A percentile compares a stretch with the other conserved stretches of the same genome.
These are phyloP conservation scores for Hydra vulgaris DNA, from an alignment of 30 jellyfish, hydroid and myxozoan species.

Conservation along the genomic window DNA sequence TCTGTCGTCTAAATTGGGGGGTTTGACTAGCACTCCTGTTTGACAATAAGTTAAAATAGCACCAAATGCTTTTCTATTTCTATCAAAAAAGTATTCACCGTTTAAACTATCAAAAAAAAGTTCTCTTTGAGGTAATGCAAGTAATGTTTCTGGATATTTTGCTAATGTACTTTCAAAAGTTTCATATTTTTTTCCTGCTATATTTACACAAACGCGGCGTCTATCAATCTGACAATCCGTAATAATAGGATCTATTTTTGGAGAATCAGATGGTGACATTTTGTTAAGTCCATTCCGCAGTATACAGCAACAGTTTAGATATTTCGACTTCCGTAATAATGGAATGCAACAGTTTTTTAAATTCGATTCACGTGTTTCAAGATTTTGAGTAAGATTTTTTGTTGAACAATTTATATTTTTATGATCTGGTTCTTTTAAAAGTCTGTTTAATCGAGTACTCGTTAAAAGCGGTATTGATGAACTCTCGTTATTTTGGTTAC, in stretches of 20 bases:
- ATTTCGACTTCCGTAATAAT: background rate
- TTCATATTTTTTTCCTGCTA: conserved; percentile 78
- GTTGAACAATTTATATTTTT: background rate
- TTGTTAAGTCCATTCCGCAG: conserved; percentile 3
- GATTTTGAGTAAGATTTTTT: background rate
- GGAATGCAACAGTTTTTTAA: background rate
- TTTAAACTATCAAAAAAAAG: conserved; percentile 50
- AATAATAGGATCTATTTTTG: conserved; percentile 8
- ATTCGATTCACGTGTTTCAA: background rate
- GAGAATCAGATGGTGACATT: conserved; percentile 7
- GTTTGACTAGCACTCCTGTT: conserved; percentile 77
- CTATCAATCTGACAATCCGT: conserved; percentile 30
- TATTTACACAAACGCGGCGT: conserved; percentile 36
- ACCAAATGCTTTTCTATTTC: conserved; percentile 87
- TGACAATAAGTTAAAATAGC: conserved; percentile 89
- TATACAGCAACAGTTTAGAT: background rate
- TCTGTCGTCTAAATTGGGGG: conserved; percentile 82
- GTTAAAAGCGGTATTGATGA: background rate
- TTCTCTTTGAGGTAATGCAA: conserved; percentile 82
- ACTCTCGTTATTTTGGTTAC: background rate
- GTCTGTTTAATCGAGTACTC: background rate
- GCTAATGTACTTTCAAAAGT: conserved; percentile 72
- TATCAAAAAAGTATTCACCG: conserved; percentile 79
- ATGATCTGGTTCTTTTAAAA: background rate
- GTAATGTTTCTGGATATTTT: conserved; percentile 74